Conservation (phyloP, 2,888 invertebrate species). For the Spisula subtruncata region DNA sequence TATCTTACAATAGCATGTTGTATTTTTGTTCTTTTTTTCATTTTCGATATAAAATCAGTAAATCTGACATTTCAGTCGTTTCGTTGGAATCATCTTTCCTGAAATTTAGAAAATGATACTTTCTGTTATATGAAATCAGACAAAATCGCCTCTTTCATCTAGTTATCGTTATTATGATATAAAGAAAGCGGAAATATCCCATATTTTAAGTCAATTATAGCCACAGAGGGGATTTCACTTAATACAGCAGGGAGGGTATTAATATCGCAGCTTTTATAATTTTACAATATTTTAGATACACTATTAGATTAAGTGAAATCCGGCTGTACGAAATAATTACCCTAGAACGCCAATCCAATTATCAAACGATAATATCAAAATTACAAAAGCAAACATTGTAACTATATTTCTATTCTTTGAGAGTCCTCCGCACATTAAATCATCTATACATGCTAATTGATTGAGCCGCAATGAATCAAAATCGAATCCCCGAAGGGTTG, state of each 20-base stretch:
- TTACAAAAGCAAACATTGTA: constrained; percentile 72
- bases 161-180: constrained; percentile 43
- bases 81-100: not conserved
- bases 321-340: constrained; percentile 66
- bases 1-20: not conserved
- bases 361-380: constrained; percentile 71
- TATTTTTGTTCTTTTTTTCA: not conserved
- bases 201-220: constrained; percentile 62
- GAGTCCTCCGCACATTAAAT: constrained; percentile 64
- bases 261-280: constrained; percentile 66
- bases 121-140: not conserved
- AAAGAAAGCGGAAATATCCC: constrained; percentile 45
- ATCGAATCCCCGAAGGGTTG: constrained; percentile 57
- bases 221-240: constrained; percentile 31
- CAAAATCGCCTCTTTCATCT: constrained; percentile 7
- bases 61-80: not conserved
- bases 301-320: constrained; percentile 69
- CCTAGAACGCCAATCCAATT: constrained; percentile 65
- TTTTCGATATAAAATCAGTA: not conserved
- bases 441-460: constrained; percentile 63
- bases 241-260: constrained; percentile 53
- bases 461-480: constrained; percentile 60
- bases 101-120: constrained; percentile 21
- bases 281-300: constrained; percentile 66
- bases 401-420: constrained; percentile 62